Evolutionary conservation across 2,888 invertebrate species (phyloP).

Genomic region (Uropetala carovei): DNA sequence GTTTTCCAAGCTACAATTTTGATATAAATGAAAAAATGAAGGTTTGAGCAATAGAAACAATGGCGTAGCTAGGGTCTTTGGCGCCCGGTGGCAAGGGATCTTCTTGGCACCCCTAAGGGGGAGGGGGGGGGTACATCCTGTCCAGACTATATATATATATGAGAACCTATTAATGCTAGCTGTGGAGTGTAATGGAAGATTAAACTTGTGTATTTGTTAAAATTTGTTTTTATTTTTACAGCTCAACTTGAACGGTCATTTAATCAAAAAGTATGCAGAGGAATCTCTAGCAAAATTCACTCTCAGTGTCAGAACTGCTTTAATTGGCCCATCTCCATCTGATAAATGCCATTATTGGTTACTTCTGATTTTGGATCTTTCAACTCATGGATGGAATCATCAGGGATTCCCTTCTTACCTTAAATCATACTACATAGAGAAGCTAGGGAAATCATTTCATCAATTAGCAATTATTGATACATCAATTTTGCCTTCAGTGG

Average conservation of each 20-base stretch:
- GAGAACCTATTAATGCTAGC: too few species aligned
- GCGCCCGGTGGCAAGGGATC: too few species aligned
- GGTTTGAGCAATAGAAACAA: too few species aligned
- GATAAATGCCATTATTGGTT: neutral
- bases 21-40: too few species aligned
- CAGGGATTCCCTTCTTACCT: neutral
- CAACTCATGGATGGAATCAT: conserved; percentile 26
- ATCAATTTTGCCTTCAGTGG: neutral
- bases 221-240: neutral
- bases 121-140: too few species aligned
- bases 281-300: neutral
- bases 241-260: neutral
- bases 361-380: conserved; percentile 33
- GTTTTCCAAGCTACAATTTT: too few species aligned
- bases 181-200: too few species aligned
- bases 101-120: too few species aligned
- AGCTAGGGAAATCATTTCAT: conserved; percentile 22
- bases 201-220: neutral
- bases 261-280: neutral
- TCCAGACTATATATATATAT: too few species aligned
- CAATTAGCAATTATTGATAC: neutral
- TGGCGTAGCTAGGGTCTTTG: too few species aligned
- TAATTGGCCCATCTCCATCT: neutral
- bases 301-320: neutral
- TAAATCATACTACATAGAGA: conserved; percentile 29